Base-by-base conservation (phyloP, 2,797 vertebrate genomes). In the Mustela erminea region DNA sequence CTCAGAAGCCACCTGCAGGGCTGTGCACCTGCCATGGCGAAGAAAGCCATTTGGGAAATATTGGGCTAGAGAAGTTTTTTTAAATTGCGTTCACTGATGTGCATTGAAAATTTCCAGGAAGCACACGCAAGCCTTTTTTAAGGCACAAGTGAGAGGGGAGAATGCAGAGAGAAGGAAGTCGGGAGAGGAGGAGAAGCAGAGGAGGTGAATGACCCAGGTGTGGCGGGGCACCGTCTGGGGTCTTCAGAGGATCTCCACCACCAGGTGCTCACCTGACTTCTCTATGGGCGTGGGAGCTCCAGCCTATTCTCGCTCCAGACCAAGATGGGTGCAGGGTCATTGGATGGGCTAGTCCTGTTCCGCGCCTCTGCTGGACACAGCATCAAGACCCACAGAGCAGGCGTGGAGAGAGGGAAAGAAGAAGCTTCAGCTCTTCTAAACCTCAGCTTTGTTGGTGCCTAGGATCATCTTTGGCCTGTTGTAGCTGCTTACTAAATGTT, bases 251-350 rank as follows among this genome's bases (percentile, higher is more conserved):
- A 5, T 35, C 3, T 0, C 20, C 60, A n/a, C 74, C 41, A 2
- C 7, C 20, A 2, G 25, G 23, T 54, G n/a, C n/a, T 77, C 81
- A 38, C 60, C 0, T 9, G 41, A 52, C 4, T 32, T 68, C 35
- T 91, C 25, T 43, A 0, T 5, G 18, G 43, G 14, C 1, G 0
- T 3, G 18, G 43, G 43, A 86, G 5, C 27, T 43, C n/a, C 56
- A 29, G 13, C 11, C 21, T 29, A 6, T 54, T 72, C 35, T 52
- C 1, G 0, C 29, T 20, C 23, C 14, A 81, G 43, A 35, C 3
- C 4, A 18, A 32, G 20, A 58, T 21, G 75, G 68, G 11, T 4
- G 41, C 7, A 9, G n/a, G 35, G 15, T 81, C 38, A 41, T 27
- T 18, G 23, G 17, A 78, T 25, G 2, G 7, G 5, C 9, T 29